Evolutionary conservation across 2,888 invertebrate species (phyloP), one percentile per base, ranked within the genome.

Genomic region (Hypsopygia costalis): DNA sequence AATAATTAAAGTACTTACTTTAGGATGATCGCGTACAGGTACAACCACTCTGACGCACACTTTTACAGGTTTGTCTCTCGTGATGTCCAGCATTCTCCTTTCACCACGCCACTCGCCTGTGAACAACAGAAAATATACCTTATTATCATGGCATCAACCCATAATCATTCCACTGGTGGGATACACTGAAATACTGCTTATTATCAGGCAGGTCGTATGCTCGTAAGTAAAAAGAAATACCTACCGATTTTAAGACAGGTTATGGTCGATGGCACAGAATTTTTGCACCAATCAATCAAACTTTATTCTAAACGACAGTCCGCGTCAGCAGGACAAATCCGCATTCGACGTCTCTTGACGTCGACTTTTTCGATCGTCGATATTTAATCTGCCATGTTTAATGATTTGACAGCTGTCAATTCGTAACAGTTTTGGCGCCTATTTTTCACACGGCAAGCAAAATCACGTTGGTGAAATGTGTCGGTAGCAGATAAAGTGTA

Each of bases 21-120:
- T 96, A 35, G 96, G 96, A 79, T 96, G 95, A 80, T 96, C 96
- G 50, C 95, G 90, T 40, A 95, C 95, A 6, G 96, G 96, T 41
- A 96, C 95, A 46, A 95, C 93, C 41, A 96, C 96, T 62, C 95
- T 91, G 51, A 96, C 95, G 59, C 95, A 94, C 55, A 96, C 94
- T 87, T 95, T 95, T 58, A 96, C 94, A 27, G 95, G 95, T 72
- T 95, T 95, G 81, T 96, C 96, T 59, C 95, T 90, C 30, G 95
- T 95, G 65, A 96, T 95, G 82, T 96, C 96, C 63, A 95, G 90
- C 94, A 95, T 94, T 73, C 94, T 91, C 54, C 94, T 88, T 69
- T 93, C 91, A 2, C 82, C 80, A n/a, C 87, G 69, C 86, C 87
- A 88, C 68, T 87, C 87, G 41, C 87, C 86, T 87, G 74, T 0